Conservation (phyloP, 2,888 invertebrate genomes). For the Monoplex corrugatus region DNA sequence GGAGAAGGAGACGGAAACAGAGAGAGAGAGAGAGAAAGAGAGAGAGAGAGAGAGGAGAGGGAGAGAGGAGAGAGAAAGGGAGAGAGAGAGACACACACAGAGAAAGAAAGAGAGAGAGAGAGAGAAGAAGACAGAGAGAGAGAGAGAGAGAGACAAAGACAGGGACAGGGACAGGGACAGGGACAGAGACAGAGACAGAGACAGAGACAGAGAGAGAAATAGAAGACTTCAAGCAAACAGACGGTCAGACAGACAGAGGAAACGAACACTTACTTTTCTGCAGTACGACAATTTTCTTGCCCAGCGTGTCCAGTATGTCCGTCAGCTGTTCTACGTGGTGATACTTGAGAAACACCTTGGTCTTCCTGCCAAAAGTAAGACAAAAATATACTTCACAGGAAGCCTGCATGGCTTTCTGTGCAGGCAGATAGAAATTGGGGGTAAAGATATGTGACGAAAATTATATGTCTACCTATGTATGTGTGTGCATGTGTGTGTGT, state of each 20-base stretch:
- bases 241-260: constrained; percentile 45
- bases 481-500: background rate
- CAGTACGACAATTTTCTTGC: constrained; percentile 71
- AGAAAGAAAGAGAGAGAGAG: background rate
- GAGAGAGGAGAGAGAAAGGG: background rate
- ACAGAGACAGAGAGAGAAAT: too few relatives aligned
- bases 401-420: too few relatives aligned
- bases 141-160: background rate
- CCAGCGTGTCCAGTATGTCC: constrained; percentile 72
- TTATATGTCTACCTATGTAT: too few relatives aligned
- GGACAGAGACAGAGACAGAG: too few relatives aligned
- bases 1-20: background rate
- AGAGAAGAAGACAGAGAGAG: background rate
- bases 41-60: background rate
- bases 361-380: constrained; percentile 67
- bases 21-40: background rate
- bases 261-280: constrained; percentile 74
- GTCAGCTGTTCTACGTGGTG: constrained; percentile 77
- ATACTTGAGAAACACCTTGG: constrained; percentile 79
- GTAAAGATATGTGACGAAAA: too few relatives aligned
- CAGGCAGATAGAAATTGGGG: too few relatives aligned
- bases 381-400: too few relatives aligned
- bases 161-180: background rate
- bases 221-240: too few relatives aligned
- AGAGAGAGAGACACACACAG: background rate